Conservation (phyloP, 2,113 vertebrate genomes). For the Engraulis encrasicolus region DNA sequence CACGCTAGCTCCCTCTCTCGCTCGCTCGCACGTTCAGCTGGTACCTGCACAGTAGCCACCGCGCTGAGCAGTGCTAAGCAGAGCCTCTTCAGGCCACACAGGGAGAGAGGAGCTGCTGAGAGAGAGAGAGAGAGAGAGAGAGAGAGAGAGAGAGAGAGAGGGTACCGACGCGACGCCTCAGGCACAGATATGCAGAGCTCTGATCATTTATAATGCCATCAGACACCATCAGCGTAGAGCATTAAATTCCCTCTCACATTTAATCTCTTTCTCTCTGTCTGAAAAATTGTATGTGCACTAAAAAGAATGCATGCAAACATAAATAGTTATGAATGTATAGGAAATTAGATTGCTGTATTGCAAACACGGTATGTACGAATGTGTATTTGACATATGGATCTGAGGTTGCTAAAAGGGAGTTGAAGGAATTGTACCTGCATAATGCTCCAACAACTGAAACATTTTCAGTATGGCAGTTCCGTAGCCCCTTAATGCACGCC, state of each 20-base stretch:
- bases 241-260: not conserved
- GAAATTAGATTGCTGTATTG: too few relatives aligned
- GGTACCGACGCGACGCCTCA: not conserved
- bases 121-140: too few relatives aligned
- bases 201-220: not conserved
- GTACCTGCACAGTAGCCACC: slow-evolving; percentile 46
- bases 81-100: not conserved
- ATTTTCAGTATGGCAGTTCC: not conserved
- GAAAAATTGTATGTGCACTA: too few relatives aligned
- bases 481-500: too few relatives aligned
- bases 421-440: not conserved
- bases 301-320: not conserved
- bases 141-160: too few relatives aligned
- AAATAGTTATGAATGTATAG: too few relatives aligned
- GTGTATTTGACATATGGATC: too few relatives aligned
- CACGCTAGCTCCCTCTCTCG: too few relatives aligned
- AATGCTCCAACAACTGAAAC: not conserved
- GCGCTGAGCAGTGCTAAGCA: not conserved
- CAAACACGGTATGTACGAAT: too few relatives aligned
- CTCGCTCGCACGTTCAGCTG: slow-evolving; percentile 33
- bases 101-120: not conserved
- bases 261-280: not conserved
- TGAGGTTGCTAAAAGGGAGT: not conserved
- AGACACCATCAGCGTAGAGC: not conserved
- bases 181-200: not conserved